These are phyloP conservation scores for Clivina fossor DNA, from an alignment of 2,888 invertebrate species.

Conservation along the genomic window DNA sequence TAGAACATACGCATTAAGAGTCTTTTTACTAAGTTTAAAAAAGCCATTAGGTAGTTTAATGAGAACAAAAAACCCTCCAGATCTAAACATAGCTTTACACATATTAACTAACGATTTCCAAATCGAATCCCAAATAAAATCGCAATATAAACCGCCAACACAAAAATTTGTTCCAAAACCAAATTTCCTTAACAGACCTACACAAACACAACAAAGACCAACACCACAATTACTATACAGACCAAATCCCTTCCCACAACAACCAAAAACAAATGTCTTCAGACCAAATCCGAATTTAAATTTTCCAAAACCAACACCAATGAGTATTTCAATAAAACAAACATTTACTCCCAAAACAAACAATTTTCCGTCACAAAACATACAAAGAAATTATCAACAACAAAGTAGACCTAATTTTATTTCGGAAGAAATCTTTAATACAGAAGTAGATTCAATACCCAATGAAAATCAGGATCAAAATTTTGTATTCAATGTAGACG, in stretches of 20 bases:
- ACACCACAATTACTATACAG: constrained; percentile 14
- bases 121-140: too few species aligned
- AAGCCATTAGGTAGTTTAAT: too few species aligned
- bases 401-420: constrained; percentile 11
- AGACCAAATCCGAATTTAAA: constrained; percentile 15
- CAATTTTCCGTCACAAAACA: neutral
- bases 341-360: constrained; percentile 1
- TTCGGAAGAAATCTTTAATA: constrained; percentile 15
- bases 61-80: too few species aligned
- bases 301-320: constrained; percentile 18
- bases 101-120: too few species aligned
- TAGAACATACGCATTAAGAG: too few species aligned
- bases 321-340: constrained; percentile 6
- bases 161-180: too few species aligned
- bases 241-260: too few species aligned
- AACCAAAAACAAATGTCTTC: neutral
- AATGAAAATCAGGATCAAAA: neutral
- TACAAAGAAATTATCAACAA: constrained; percentile 16
- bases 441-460: constrained; percentile 10
- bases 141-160: too few species aligned
- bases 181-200: too few species aligned
- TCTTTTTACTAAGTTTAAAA: too few species aligned
- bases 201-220: too few species aligned
- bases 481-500: neutral
- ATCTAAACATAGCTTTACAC: too few species aligned